Conservation (phyloP, 2,113 vertebrate species). For the Dipodomys spectabilis region DNA sequence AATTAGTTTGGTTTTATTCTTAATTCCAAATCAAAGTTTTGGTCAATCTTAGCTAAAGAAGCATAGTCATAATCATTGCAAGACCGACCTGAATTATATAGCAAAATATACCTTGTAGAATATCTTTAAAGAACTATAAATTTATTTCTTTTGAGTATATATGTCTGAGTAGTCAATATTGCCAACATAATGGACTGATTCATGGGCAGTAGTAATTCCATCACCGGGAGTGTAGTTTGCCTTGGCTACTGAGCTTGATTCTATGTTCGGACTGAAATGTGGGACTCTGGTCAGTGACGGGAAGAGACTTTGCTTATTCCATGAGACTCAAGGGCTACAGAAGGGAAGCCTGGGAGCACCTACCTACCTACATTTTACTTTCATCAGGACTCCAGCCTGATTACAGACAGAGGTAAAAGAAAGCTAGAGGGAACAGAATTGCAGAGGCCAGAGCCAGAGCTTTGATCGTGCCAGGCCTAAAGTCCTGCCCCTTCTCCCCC, state of each 20-base stretch:
- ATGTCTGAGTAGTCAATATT: neutral
- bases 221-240: neutral
- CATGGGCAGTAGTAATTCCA: neutral
- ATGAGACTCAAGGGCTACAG: neutral
- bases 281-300: neutral
- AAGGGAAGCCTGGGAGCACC: neutral
- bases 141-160: neutral
- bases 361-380: neutral
- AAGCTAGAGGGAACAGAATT: neutral
- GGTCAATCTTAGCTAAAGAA: neutral
- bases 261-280: neutral
- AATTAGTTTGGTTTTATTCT: neutral
- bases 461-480: neutral
- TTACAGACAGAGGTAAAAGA: neutral
- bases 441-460: neutral
- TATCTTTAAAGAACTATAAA: constrained; percentile 3
- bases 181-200: neutral
- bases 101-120: constrained; percentile 20
- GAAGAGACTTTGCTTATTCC: neutral
- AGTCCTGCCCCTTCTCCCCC: neutral
- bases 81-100: constrained; percentile 32
- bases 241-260: neutral
- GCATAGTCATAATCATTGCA: neutral
- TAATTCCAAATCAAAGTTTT: constrained; percentile 13
- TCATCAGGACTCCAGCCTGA: neutral